Evolutionary conservation across 1,140 invertebrate genomes (phyloP), one percentile per base, ranked within the genome.

Genomic region (Drosophila funebris): DNA sequence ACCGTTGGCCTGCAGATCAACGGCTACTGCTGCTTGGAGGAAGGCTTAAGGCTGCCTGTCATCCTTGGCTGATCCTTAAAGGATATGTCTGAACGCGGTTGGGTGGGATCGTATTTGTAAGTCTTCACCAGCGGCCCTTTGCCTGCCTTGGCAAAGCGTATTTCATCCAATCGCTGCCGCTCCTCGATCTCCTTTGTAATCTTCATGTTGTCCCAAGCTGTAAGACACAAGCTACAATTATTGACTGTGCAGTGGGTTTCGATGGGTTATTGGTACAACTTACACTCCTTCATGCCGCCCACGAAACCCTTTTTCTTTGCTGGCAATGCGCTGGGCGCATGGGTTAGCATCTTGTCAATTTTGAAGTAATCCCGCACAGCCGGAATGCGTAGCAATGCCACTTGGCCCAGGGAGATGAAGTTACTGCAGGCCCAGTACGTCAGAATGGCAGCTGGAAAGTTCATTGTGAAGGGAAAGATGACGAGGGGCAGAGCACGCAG

Each of bases 361-460:
- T 96, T 95, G 39, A 98, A 96, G 76, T 94, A 96, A 16, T 94
- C 92, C 79, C 96, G 92, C 1, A 99, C 94, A 37, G 91, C 87
- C 9, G 96, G 95, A 58, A 97, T 94, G 92, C 94, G 96, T 7
- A 99, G 92, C 46, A 98, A 36, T 8, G 93, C 93, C 14, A 90
- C 90, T 95, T 99, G 97, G 0, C 93, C 44, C 4, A 99, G 81
- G 0, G 98, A 98, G 62, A 98, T 94, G n/a, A 96, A 93, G 91
- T 99, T 99, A 57, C 95, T 96, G 22, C 96, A 95, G 27, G 94
- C 93, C 98, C 98, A 99, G 90, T 99, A 99, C 36, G 95, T 95
- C 18, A 98, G 92, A 81, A 99, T 95, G 11, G 96, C 97, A 20
- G 95, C 94, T n/a, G 97, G 95, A 85, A 99, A 99, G 88, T 97